Conservation (phyloP, 2,888 invertebrate species). For the Mythimna ferrago region DNA sequence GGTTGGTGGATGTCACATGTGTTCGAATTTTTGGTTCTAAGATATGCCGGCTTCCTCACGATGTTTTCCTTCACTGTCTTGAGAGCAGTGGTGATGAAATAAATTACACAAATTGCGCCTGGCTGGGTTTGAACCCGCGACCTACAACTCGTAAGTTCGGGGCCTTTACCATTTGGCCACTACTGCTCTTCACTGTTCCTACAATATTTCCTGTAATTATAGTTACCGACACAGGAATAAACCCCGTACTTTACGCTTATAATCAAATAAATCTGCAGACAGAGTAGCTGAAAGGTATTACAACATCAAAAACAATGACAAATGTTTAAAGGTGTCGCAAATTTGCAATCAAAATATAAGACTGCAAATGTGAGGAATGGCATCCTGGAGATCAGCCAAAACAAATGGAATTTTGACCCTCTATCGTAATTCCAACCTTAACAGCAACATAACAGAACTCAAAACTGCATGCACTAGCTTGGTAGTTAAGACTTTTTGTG, state of each 20-base stretch:
- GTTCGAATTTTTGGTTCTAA: too few species aligned
- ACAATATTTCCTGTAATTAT: conserved; percentile 3
- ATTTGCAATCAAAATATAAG: conserved; percentile 78
- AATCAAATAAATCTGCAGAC: conserved; percentile 34
- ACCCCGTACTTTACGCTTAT: conserved; percentile 30
- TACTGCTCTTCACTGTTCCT: too few species aligned
- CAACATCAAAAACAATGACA: conserved; percentile 71
- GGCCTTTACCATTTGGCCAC: too few species aligned
- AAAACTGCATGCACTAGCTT: neutral
- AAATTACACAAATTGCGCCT: too few species aligned
- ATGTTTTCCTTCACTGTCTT: too few species aligned
- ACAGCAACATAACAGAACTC: neutral
- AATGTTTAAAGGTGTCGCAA: conserved; percentile 77
- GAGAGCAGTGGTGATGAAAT: too few species aligned
- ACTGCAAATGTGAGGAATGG: conserved; percentile 80
- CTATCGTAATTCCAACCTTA: conserved; percentile 57
- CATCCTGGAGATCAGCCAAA: conserved; percentile 80
- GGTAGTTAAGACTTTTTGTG: conserved; percentile 27
- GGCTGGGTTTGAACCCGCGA: too few species aligned
- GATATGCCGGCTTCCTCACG: too few species aligned
- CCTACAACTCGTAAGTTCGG: too few species aligned
- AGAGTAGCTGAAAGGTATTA: conserved; percentile 25
- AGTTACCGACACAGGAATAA: conserved; percentile 16
- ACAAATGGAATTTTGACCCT: conserved; percentile 52
- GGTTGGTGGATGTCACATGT: too few species aligned